phyloP scores from a whole-genome alignment of 2,888 invertebrate species.

The Tetropium fuscum region DNA sequence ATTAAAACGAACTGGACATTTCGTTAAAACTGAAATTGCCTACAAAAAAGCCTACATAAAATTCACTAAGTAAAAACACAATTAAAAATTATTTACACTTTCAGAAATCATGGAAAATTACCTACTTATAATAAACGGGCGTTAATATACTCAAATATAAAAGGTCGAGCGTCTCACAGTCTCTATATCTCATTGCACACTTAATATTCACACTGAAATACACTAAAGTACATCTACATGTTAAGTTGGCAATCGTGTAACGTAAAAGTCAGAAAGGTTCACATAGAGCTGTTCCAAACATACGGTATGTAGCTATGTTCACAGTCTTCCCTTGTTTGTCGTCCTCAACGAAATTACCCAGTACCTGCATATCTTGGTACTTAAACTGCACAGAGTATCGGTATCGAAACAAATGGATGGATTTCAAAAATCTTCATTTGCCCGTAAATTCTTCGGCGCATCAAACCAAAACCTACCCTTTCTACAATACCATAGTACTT shows the following conservation, averaged over 20 bases:
- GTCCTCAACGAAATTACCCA: slow-evolving; percentile 46
- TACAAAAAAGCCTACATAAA: slow-evolving; percentile 34
- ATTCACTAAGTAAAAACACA: slow-evolving; percentile 41
- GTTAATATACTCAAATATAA: slow-evolving; percentile 51
- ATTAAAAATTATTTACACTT: slow-evolving; percentile 45
- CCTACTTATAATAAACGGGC: slow-evolving; percentile 41
- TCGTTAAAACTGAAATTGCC: slow-evolving; percentile 25
- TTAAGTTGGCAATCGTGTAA: slow-evolving; percentile 50
- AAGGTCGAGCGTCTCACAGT: slow-evolving; percentile 50
- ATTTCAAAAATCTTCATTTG: too few relatives aligned
- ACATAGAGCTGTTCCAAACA: slow-evolving; percentile 49
- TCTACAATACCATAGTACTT: too few relatives aligned
- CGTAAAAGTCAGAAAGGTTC: slow-evolving; percentile 39
- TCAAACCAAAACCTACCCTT: too few relatives aligned
- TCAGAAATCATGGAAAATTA: slow-evolving; percentile 39
- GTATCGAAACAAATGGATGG: too few relatives aligned
- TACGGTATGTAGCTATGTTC: slow-evolving; percentile 49
- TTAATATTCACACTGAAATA: slow-evolving; percentile 52
- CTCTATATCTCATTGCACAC: slow-evolving; percentile 62
- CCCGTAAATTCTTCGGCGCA: too few relatives aligned
- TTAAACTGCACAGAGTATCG: slow-evolving; percentile 38
- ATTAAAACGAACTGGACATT: not conserved
- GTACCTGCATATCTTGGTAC: slow-evolving; percentile 27
- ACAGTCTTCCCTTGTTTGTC: slow-evolving; percentile 55
- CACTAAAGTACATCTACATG: slow-evolving; percentile 51